These are phyloP conservation scores for Epistrophella euchroma DNA, from an alignment of 2,888 invertebrate genomes.

Conservation along the genomic window DNA sequence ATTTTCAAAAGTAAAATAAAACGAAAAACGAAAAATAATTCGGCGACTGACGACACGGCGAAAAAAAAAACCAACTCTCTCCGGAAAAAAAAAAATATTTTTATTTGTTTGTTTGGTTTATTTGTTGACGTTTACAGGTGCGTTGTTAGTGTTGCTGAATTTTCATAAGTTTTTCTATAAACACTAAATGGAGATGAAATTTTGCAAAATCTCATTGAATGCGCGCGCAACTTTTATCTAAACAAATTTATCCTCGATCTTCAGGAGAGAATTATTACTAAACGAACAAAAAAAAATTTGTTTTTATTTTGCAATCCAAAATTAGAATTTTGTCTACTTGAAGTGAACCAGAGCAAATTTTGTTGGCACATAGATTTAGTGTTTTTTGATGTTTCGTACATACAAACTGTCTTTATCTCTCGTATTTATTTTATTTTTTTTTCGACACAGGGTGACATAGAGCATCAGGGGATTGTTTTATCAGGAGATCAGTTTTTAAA, in stretches of 20 bases:
- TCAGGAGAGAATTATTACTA: neutral
- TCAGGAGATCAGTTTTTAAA: conserved; percentile 27
- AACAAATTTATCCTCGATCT: conserved; percentile 39
- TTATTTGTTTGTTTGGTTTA: neutral
- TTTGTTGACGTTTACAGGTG: conserved; percentile 72
- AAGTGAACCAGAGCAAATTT: conserved; percentile 61
- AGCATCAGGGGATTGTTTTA: neutral
- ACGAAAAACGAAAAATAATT: neutral
- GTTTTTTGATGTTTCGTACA: neutral
- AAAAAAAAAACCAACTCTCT: neutral
- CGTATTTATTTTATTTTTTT: conserved; percentile 6
- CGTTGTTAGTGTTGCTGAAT: conserved; percentile 9
- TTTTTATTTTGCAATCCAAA: conserved; percentile 65
- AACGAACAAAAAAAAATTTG: conserved; percentile 21
- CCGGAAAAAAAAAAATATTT: conserved; percentile 37
- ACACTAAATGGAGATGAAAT: neutral
- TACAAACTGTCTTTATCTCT: neutral
- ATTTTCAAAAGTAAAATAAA: conserved; percentile 53
- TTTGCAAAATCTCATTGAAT: neutral
- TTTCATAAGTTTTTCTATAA: conserved; percentile 8
- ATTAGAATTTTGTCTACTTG: conserved; percentile 47
- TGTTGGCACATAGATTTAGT: conserved; percentile 37
- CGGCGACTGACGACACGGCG: neutral
- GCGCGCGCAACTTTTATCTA: conserved; percentile 53
- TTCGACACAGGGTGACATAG: neutral